phyloP scores from a whole-genome alignment of 2,888 invertebrate species.

The Stenodera caucasica region DNA sequence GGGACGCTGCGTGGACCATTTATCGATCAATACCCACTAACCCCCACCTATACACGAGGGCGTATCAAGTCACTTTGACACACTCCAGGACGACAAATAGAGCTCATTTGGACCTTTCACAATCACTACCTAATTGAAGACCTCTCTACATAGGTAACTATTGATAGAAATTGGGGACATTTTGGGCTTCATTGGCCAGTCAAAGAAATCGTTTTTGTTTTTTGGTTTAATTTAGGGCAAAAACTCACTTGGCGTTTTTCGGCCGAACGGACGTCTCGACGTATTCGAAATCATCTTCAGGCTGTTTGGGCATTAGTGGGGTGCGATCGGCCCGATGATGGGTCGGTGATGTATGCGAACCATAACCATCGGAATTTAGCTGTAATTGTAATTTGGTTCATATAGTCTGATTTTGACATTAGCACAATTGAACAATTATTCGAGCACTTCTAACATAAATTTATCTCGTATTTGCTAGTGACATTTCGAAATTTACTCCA shows the following conservation, averaged over 20 bases:
- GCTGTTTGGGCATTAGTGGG: conserved; percentile 71
- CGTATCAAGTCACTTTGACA: conserved; percentile 30
- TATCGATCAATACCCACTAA: conserved; percentile 29
- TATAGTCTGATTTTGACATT: no score
- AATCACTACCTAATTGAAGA: background rate
- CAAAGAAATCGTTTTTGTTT: background rate
- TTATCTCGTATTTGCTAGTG: background rate
- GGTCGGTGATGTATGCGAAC: conserved; percentile 82
- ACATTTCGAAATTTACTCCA: background rate
- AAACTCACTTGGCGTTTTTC: conserved; percentile 91
- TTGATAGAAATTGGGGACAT: conserved; percentile 5
- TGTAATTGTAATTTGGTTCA: no score
- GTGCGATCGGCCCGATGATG: conserved; percentile 61
- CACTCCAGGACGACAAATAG: conserved; percentile 24
- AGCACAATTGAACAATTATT: no score
- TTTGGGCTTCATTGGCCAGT: background rate
- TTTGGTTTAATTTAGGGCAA: background rate
- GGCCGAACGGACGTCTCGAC: conserved; percentile 64
- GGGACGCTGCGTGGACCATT: conserved; percentile 29
- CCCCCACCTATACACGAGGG: conserved; percentile 31
- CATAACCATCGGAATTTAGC: conserved; percentile 87
- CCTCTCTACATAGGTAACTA: no score
- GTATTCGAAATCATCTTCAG: conserved; percentile 69
- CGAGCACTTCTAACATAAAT: background rate
- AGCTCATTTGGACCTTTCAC: conserved; percentile 21